Evolutionary conservation across 2,113 vertebrate genomes (phyloP).

Genomic region (Datnioides undecimradiatus): DNA sequence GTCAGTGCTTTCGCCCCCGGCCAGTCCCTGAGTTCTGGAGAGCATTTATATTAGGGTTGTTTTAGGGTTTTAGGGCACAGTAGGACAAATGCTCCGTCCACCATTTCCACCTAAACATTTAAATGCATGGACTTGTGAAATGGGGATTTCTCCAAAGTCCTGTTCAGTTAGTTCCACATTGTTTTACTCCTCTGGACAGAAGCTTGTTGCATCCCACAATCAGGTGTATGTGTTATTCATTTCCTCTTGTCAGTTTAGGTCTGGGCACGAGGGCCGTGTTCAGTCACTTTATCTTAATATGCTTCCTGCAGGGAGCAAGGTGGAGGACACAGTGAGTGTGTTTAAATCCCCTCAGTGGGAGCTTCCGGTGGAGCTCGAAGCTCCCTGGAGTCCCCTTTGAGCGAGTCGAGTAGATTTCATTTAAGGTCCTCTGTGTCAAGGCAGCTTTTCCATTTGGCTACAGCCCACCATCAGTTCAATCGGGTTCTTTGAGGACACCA

Average conservation of each 20-base stretch:
- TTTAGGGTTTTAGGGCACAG: no score
- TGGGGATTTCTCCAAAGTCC: neutral
- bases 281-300: constrained; percentile 34
- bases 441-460: constrained; percentile 13
- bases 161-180: neutral
- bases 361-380: constrained; percentile 32
- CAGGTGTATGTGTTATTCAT: constrained; percentile 19
- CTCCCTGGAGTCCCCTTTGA: constrained; percentile 43
- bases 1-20: neutral
- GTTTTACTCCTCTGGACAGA: constrained; percentile 10
- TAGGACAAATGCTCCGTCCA: neutral
- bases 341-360: constrained; percentile 53
- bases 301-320: constrained; percentile 28
- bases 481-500: neutral
- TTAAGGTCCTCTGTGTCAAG: constrained; percentile 19
- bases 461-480: neutral
- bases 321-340: constrained; percentile 32
- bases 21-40: neutral
- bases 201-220: neutral
- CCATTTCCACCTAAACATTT: neutral
- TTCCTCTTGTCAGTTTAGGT: constrained; percentile 20
- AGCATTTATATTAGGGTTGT: no score
- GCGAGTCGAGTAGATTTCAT: constrained; percentile 38
- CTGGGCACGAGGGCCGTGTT: constrained; percentile 28
- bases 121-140: neutral